These are phyloP conservation scores for Tachysurus vachellii DNA, from an alignment of 2,113 vertebrate genomes.

Conservation along the genomic window DNA sequence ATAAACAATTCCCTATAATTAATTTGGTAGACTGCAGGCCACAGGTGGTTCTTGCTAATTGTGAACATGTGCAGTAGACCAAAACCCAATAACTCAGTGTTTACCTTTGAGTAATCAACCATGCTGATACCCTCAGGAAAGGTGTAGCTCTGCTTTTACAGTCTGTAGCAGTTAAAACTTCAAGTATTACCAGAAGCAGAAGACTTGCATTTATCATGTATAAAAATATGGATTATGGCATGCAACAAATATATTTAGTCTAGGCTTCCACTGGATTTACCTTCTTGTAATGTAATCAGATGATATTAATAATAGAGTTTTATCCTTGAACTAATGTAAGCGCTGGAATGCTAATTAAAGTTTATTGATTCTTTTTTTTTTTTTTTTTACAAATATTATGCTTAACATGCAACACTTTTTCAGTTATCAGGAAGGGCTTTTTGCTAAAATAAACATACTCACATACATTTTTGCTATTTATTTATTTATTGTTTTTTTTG, in stretches of 20 bases:
- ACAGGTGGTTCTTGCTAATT: background rate
- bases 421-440: background rate
- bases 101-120: background rate
- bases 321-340: background rate
- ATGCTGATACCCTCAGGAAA: background rate
- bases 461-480: background rate
- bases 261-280: background rate
- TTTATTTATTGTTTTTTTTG: no score
- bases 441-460: background rate
- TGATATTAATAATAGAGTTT: background rate
- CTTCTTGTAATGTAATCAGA: background rate
- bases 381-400: background rate
- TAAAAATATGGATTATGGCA: background rate
- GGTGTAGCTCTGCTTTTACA: background rate
- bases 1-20: background rate
- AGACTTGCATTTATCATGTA: background rate
- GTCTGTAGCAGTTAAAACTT: background rate
- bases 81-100: background rate
- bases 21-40: background rate
- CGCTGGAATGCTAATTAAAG: background rate
- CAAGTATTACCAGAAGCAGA: background rate
- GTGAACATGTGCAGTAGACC: conserved; percentile 1
- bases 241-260: background rate
- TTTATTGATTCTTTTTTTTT: background rate
- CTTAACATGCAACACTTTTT: background rate